Conservation (phyloP, 2,888 invertebrate genomes). For the Watsonalla cultraria region DNA sequence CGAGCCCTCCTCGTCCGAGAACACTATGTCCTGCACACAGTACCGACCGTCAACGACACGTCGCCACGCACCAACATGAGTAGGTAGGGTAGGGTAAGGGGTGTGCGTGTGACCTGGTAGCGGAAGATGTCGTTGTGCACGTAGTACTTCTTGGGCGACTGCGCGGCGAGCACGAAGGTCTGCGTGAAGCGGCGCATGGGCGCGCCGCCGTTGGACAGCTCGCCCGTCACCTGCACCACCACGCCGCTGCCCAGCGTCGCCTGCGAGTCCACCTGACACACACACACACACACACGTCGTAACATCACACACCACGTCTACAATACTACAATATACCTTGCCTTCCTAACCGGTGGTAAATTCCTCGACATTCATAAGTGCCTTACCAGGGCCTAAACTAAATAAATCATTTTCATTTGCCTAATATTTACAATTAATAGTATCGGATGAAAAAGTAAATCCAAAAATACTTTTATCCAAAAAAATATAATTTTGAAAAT, state of each 20-base stretch:
- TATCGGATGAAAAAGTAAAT: no score
- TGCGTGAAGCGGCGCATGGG: constrained; percentile 99
- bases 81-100: neutral
- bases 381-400: no score
- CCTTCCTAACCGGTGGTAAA: no score
- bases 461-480: no score
- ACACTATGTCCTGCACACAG: constrained; percentile 70
- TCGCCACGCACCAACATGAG: neutral
- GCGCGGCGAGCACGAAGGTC: constrained; percentile 96
- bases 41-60: neutral
- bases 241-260: constrained; percentile 96
- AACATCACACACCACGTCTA: neutral
- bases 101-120: constrained; percentile 84
- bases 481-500: no score
- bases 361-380: no score
- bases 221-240: constrained; percentile 98
- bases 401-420: no score
- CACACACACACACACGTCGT: neutral
- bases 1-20: constrained; percentile 78
- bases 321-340: no score
- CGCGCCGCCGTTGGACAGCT: constrained; percentile 96
- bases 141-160: constrained; percentile 98
- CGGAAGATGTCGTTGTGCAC: constrained; percentile 99
- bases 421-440: no score
- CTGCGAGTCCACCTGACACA: constrained; percentile 89